Evolutionary conservation across 1,140 invertebrate genomes (phyloP).

Genomic region (Drosophila aff.): DNA sequence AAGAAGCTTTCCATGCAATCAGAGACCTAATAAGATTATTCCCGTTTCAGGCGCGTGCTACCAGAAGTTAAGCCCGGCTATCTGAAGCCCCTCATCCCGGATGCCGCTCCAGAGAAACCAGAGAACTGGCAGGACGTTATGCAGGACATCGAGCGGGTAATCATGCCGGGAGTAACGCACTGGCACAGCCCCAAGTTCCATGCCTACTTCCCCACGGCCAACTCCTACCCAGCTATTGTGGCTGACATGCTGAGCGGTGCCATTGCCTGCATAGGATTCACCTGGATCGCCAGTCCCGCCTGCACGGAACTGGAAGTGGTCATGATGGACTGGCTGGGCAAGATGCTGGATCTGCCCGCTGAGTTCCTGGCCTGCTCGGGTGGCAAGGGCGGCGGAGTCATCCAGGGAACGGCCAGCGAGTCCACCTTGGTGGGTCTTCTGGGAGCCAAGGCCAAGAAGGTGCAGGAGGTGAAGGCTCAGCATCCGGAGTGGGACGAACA

Average conservation of each 20-base stretch:
- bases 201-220: conserved; percentile 98
- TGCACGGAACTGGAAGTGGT: conserved; percentile 99
- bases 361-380: conserved; percentile 93
- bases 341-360: conserved; percentile 96
- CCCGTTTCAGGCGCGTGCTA: conserved; percentile 89
- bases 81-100: conserved; percentile 92
- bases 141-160: conserved; percentile 95
- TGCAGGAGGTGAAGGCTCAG: conserved; percentile 89
- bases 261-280: conserved; percentile 95
- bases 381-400: conserved; percentile 96
- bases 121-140: conserved; percentile 97
- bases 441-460: conserved; percentile 93
- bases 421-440: conserved; percentile 94
- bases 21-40: conserved; percentile 49
- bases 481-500: conserved; percentile 92
- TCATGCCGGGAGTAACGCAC: conserved; percentile 98
- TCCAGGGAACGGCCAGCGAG: conserved; percentile 96
- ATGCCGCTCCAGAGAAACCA: conserved; percentile 91
- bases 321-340: conserved; percentile 98
- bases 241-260: conserved; percentile 97
- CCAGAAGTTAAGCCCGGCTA: conserved; percentile 94
- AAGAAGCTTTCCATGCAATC: conserved; percentile 40
- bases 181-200: conserved; percentile 99
- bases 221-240: conserved; percentile 95
- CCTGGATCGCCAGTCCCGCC: conserved; percentile 97